phyloP scores from a whole-genome alignment of 2,797 vertebrate species.

The Ctenopoma multispine region DNA sequence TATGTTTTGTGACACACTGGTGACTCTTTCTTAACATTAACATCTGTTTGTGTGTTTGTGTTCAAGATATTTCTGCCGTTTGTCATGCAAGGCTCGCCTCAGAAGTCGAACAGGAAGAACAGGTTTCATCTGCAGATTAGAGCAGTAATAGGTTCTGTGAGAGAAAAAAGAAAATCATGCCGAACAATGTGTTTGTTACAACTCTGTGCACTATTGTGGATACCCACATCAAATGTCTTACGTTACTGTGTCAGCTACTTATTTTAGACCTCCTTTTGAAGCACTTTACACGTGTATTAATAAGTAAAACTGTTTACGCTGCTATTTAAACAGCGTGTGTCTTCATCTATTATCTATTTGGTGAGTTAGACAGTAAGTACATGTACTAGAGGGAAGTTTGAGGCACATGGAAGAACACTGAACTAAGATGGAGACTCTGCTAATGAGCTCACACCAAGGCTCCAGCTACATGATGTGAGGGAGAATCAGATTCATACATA shows the following conservation, averaged over 20 bases:
- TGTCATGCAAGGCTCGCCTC: conserved; percentile 42
- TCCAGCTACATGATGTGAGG: conserved; percentile 21
- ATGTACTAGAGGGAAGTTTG: conserved; percentile 22
- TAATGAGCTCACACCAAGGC: conserved; percentile 52
- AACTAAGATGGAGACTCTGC: conserved; percentile 23
- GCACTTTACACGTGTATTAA: background rate
- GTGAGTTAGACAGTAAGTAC: conserved; percentile 2
- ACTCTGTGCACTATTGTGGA: background rate
- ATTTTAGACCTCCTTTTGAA: background rate
- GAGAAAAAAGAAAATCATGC: conserved; percentile 4
- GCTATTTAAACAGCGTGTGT: background rate
- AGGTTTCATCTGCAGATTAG: conserved; percentile 32
- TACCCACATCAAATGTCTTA: background rate
- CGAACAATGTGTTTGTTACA: background rate
- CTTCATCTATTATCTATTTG: background rate
- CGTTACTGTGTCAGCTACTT: background rate
- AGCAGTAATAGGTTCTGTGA: background rate
- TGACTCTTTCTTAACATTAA: conserved; percentile 6
- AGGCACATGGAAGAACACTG: conserved; percentile 7
- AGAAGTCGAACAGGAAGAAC: conserved; percentile 60
- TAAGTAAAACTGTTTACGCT: background rate
- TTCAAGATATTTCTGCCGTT: conserved; percentile 42
- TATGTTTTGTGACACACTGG: background rate
- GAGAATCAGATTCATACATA: conserved; percentile 16
- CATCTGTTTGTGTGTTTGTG: conserved; percentile 4